Conservation (phyloP, 2,888 invertebrate species). For the Aphidius colemani region DNA sequence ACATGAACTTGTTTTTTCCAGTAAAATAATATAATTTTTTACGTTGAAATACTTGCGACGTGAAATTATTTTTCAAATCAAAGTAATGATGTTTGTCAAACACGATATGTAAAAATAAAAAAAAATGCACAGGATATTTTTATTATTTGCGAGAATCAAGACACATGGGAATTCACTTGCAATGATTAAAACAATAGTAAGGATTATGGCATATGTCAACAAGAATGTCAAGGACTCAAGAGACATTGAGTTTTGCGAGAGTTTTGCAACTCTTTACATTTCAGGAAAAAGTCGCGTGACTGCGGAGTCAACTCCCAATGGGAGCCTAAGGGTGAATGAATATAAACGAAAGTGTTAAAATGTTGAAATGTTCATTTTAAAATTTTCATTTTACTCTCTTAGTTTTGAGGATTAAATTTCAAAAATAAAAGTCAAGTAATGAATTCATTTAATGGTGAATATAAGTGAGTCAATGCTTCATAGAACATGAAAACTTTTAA, state of each 20-base stretch:
- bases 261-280: no score
- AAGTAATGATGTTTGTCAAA: no score
- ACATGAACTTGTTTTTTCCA: no score
- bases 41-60: no score
- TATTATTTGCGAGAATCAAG: no score
- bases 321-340: constrained; percentile 4
- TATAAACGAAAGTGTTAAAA: background rate
- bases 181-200: no score
- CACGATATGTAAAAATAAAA: background rate
- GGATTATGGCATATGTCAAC: no score
- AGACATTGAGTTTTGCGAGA: constrained; percentile 15
- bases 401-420: constrained; percentile 25
- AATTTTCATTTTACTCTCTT: constrained; percentile 3
- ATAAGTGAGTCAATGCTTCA: no score
- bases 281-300: constrained; percentile 26
- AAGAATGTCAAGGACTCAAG: background rate
- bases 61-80: no score
- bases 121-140: background rate
- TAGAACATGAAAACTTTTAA: constrained; percentile 27
- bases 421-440: constrained; percentile 31
- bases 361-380: constrained; percentile 35
- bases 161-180: no score
- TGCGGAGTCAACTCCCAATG: constrained; percentile 16
- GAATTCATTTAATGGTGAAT: constrained; percentile 32
- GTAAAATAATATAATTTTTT: no score